Conservation (phyloP, 2,888 invertebrate genomes). For the Oasisia sp. region DNA sequence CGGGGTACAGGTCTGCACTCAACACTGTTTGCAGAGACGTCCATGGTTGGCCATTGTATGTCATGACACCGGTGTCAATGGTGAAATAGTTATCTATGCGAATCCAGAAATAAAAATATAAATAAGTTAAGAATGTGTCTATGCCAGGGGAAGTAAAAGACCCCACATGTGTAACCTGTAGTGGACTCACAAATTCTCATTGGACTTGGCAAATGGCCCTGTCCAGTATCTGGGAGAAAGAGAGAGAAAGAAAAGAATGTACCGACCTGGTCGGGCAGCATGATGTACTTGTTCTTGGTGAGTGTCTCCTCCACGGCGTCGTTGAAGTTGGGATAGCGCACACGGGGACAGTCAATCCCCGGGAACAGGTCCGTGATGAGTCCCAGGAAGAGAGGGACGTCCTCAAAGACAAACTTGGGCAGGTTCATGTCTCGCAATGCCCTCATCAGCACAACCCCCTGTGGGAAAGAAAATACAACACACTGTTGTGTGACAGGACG, state of each 20-base stretch:
- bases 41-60: no score
- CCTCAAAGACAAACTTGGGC: constrained; percentile 92
- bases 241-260: background rate
- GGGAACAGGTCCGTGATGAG: constrained; percentile 90
- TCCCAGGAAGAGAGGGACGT: constrained; percentile 88
- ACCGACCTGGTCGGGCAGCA: constrained; percentile 77
- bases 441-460: constrained; percentile 86
- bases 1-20: no score
- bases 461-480: constrained; percentile 2
- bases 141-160: no score
- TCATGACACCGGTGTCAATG: no score
- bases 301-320: constrained; percentile 79
- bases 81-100: no score
- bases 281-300: constrained; percentile 75
- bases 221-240: no score
- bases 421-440: constrained; percentile 92
- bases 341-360: constrained; percentile 87
- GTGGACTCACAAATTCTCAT: no score
- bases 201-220: no score
- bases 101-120: no score
- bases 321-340: constrained; percentile 88
- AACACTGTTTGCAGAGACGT: no score
- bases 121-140: background rate
- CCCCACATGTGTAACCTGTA: no score
- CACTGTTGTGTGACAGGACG: background rate